Evolutionary conservation across 2,888 invertebrate species (phyloP).

Genomic region (Ochropleura leucogaster): DNA sequence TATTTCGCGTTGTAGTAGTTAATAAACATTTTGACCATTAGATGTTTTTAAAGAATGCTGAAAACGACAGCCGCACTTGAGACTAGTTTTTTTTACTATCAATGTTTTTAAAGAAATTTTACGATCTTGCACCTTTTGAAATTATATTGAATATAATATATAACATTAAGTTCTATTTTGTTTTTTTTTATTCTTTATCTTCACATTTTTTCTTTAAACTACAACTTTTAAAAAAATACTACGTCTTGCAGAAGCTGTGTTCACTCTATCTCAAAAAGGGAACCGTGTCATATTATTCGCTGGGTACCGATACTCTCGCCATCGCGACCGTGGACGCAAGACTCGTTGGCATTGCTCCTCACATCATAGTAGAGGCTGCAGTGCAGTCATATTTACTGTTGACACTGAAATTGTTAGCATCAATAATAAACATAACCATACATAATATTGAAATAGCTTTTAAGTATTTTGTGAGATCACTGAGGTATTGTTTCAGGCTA

Average conservation of each 20-base stretch:
- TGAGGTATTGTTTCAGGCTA: no score
- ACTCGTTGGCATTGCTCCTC: constrained; percentile 74
- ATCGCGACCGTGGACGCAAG: constrained; percentile 57
- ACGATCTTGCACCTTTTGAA: no score
- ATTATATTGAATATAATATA: no score
- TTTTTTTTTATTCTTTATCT: no score
- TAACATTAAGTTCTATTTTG: no score
- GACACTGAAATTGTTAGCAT: constrained; percentile 55
- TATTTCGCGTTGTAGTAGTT: no score
- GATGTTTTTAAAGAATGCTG: no score
- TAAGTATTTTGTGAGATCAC: neutral
- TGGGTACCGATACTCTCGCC: constrained; percentile 36
- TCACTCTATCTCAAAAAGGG: constrained; percentile 25
- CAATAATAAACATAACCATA: constrained; percentile 40
- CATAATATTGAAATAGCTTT: neutral
- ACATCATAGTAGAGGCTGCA: constrained; percentile 70
- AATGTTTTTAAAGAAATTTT: no score
- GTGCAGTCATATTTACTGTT: constrained; percentile 67
- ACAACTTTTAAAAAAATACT: neutral
- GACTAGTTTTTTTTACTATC: no score
- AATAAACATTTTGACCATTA: neutral
- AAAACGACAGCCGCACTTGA: no score
- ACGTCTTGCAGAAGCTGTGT: constrained; percentile 2
- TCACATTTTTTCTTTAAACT: neutral
- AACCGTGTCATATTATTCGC: constrained; percentile 15